phyloP scores from a whole-genome alignment of 2,888 invertebrate species.

The Bimastos eiseni region DNA sequence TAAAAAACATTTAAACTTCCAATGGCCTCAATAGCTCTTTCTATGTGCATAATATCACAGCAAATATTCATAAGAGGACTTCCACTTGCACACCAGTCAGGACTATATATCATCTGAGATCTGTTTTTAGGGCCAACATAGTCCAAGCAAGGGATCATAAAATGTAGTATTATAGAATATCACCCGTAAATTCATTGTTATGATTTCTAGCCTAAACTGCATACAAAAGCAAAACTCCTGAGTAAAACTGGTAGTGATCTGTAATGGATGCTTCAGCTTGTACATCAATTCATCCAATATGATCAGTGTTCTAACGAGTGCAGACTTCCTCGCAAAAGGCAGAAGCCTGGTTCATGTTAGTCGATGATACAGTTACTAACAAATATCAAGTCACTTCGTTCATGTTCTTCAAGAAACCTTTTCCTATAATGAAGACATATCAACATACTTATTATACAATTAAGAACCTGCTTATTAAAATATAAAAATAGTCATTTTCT shows the following conservation, averaged over 20 bases:
- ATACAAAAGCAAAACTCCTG: background rate
- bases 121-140: background rate
- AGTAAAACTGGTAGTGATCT: background rate
- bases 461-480: background rate
- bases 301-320: background rate
- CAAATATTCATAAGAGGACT: too few species aligned
- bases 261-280: background rate
- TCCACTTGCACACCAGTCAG: too few species aligned
- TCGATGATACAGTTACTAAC: background rate
- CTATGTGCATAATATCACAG: background rate
- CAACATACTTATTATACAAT: background rate
- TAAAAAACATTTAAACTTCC: background rate
- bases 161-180: background rate
- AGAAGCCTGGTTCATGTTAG: conserved; percentile 1
- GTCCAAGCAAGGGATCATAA: background rate
- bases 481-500: background rate
- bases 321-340: background rate
- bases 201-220: background rate
- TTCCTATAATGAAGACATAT: background rate
- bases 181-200: background rate
- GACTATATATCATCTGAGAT: background rate
- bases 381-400: background rate
- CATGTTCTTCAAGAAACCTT: conserved; percentile 9
- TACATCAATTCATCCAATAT: background rate
- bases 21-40: background rate